A percentile compares a stretch with the other conserved stretches of the same genome.
phyloP scores from a whole-genome alignment of 1,140 invertebrate genomes.

The Mercenaria mercenaria region DNA sequence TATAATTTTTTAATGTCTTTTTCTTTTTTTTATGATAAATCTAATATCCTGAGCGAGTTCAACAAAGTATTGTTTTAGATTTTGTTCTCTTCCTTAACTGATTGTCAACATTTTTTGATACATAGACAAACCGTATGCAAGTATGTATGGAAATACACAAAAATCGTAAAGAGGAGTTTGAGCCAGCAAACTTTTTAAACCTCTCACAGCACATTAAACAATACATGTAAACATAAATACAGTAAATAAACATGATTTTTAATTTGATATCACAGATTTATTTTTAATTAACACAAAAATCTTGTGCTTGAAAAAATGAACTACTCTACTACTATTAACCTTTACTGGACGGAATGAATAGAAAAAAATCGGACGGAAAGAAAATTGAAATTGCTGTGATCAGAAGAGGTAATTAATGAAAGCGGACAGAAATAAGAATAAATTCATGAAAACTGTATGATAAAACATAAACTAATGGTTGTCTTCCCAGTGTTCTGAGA shows the following conservation, averaged over 20 bases:
- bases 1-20: too few species aligned
- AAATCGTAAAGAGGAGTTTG: neutral
- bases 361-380: neutral
- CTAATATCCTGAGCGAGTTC: neutral
- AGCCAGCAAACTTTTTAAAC: constrained; percentile 11
- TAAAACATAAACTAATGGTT: too few species aligned
- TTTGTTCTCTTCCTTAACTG: neutral
- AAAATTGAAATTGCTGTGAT: neutral
- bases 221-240: neutral
- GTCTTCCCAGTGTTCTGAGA: neutral
- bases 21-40: too few species aligned
- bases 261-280: too few species aligned
- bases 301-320: too few species aligned
- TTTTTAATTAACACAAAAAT: too few species aligned
- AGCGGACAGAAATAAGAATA: too few species aligned
- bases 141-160: neutral
- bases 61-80: neutral
- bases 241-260: neutral
- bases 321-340: too few species aligned
- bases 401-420: too few species aligned
- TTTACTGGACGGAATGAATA: too few species aligned
- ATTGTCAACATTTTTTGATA: neutral
- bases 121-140: neutral
- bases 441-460: too few species aligned
- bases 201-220: neutral